Evolutionary conservation across 2,113 vertebrate genomes (phyloP).

Genomic region (Sardina pilchardus): DNA sequence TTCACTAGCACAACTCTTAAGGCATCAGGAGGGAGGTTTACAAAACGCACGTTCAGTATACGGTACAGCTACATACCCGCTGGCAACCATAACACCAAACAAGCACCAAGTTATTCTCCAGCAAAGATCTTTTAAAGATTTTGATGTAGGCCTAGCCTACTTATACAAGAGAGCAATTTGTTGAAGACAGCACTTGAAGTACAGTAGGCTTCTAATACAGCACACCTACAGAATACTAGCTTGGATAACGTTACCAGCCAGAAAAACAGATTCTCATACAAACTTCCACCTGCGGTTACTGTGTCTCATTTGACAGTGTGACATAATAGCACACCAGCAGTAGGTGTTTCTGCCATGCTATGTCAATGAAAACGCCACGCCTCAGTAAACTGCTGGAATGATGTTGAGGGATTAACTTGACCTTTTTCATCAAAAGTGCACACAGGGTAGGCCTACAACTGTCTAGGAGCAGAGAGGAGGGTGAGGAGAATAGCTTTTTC

Average conservation of each 20-base stretch:
- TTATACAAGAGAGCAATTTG: neutral
- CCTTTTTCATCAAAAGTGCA: neutral
- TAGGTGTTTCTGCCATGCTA: neutral
- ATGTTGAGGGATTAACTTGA: neutral
- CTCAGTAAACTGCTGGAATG: neutral
- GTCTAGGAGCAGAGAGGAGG: neutral
- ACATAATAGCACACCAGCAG: neutral
- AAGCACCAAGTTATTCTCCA: neutral
- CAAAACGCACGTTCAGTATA: no score
- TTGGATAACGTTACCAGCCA: neutral
- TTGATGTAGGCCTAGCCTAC: no score
- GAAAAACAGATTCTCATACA: neutral
- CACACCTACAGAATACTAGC: neutral
- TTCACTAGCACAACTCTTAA: no score
- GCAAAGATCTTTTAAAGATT: neutral
- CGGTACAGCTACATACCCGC: no score
- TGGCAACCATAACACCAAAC: neutral
- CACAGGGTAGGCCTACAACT: neutral
- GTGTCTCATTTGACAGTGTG: neutral
- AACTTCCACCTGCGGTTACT: no score
- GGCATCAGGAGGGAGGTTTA: no score
- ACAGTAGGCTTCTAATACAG: neutral
- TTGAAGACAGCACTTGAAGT: neutral
- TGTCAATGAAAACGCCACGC: neutral
- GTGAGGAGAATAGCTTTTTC: neutral